phyloP scores from a whole-genome alignment of 2,797 vertebrate species.

The Masticophis lateralis region DNA sequence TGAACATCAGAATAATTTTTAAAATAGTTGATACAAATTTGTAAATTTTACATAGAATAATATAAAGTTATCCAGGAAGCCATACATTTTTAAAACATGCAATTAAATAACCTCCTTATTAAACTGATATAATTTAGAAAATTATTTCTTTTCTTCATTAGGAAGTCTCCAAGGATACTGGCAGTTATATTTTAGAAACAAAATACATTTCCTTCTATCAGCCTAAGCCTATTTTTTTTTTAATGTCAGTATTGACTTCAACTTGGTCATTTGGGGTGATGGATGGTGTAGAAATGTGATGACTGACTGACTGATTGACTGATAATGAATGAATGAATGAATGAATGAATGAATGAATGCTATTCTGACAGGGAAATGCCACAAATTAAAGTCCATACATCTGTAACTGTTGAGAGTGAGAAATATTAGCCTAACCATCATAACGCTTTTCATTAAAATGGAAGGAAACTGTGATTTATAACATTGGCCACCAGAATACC shows the following conservation, averaged over 20 bases:
- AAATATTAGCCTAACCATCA: neutral
- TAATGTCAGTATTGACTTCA: neutral
- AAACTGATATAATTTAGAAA: constrained; percentile 7
- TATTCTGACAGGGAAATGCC: neutral
- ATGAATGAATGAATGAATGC: neutral
- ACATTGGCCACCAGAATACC: neutral
- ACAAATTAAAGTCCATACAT: neutral
- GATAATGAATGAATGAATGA: neutral
- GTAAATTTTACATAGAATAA: neutral
- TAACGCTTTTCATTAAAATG: neutral
- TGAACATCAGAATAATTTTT: constrained; percentile 20
- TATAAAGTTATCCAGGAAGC: neutral
- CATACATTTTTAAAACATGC: neutral
- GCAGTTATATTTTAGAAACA: neutral
- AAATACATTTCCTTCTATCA: neutral
- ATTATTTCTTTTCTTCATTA: neutral
- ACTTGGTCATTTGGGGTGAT: neutral
- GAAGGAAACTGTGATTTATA: neutral
- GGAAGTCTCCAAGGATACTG: neutral
- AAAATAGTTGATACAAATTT: constrained; percentile 12
- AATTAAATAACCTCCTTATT: constrained; percentile 17
- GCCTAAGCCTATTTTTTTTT: neutral
- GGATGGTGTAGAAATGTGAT: neutral
- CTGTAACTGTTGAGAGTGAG: neutral
- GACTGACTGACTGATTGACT: neutral